phyloP scores from a whole-genome alignment of 2,797 vertebrate species.

The Salarias fasciatus region DNA sequence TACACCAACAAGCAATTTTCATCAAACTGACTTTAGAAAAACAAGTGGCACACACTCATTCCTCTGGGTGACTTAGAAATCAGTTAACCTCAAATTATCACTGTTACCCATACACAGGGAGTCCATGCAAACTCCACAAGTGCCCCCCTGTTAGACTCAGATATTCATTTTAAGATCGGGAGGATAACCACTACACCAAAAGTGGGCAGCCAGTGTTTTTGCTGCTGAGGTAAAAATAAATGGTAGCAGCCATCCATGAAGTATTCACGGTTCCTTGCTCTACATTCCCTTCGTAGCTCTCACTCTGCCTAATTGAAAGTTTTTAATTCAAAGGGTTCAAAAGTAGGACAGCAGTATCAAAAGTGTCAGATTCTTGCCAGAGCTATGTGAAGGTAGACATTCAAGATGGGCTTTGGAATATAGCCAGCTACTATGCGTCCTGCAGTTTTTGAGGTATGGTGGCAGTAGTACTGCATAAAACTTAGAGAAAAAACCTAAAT shows the following conservation, averaged over 20 bases:
- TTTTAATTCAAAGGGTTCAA: constrained; percentile 19
- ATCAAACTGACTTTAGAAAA: no score
- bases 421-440: constrained; percentile 38
- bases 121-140: no score
- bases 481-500: not conserved
- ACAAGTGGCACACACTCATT: no score
- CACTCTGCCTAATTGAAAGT: constrained; percentile 7
- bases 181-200: not conserved
- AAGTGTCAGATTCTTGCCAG: constrained; percentile 43
- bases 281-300: no score
- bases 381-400: constrained; percentile 68
- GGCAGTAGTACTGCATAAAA: constrained; percentile 12
- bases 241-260: not conserved
- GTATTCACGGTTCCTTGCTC: constrained; percentile 1
- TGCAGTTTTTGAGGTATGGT: constrained; percentile 15
- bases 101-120: no score
- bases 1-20: no score
- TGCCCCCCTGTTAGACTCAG: no score
- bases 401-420: constrained; percentile 45
- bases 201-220: not conserved
- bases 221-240: not conserved
- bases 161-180: no score
- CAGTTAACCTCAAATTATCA: no score
- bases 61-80: no score
- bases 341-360: constrained; percentile 27